These are phyloP conservation scores for Harpagoxenus sublaevis DNA, from an alignment of 2,888 invertebrate genomes.

Conservation along the genomic window DNA sequence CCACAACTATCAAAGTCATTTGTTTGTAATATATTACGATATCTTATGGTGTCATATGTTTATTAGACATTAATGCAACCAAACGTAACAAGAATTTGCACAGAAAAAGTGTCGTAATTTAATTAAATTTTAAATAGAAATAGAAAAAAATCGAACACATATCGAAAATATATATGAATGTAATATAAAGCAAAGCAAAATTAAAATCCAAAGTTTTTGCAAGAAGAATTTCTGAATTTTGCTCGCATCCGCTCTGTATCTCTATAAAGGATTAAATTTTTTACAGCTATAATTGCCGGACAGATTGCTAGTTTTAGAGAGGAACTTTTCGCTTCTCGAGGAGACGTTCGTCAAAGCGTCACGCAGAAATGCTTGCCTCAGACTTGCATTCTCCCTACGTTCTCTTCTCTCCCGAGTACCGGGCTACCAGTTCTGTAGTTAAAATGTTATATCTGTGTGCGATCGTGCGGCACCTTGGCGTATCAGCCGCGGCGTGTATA, in stretches of 20 bases:
- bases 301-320: background rate
- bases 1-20: background rate
- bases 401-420: slow-evolving; percentile 10
- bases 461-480: slow-evolving; percentile 55
- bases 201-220: background rate
- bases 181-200: background rate
- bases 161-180: background rate
- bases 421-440: slow-evolving; percentile 47
- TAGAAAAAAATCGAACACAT: too few species aligned
- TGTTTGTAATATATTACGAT: background rate
- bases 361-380: slow-evolving; percentile 42
- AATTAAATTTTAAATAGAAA: background rate
- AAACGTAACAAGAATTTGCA: background rate
- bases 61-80: background rate
- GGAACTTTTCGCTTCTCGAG: background rate
- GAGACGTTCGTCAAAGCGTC: slow-evolving; percentile 5
- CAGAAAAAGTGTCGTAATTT: background rate
- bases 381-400: slow-evolving; percentile 17
- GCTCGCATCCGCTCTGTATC: background rate
- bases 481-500: slow-evolving; percentile 22
- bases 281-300: background rate
- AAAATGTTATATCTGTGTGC: slow-evolving; percentile 64
- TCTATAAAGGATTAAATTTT: background rate
- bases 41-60: background rate
- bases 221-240: background rate